Base-by-base conservation (phyloP, 2,113 vertebrate genomes). In the Zosterops lateralis region DNA sequence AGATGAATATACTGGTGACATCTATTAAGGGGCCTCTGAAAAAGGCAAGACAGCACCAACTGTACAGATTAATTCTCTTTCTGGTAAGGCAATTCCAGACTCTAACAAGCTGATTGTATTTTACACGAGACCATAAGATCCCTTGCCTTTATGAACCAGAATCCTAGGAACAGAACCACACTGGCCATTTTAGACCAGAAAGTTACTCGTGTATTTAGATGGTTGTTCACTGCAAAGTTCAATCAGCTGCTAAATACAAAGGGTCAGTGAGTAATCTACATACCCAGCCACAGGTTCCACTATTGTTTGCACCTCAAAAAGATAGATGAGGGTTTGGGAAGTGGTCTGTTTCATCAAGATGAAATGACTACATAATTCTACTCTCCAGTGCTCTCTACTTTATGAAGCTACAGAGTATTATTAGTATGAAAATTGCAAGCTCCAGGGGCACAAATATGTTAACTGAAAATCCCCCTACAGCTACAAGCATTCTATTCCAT, bases 401-500 rank as follows among this genome's bases (percentile, higher is more conserved):
- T 79, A 81, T 26, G 48, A 90, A 91, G 80, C 93, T 70, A 95
- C 34, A 36, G n/a, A 64, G 25, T 45, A 85, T 67, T 44, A 65
- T 61, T 53, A 91, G 42, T 16, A 91, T 6, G 61, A 72, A 85
- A 83, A 74, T 0, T 77, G n/a, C 50, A 92, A 93, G 75, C 74
- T 91, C 84, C 74, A 87, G 65, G 78, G 74, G 62, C 84, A 96
- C 71, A 91, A 70, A 79, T 22, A 67, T 0, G 7, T 90, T 77
- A 93, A 91, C 71, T 93, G 88, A 90, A 60, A 87, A 89, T 7
- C 32, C 32, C 66, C 73, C 77, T 86, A 81, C 25, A 79, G 60
- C 73, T 93, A 87, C 32, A 91, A 92, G 73, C 45, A 67, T 74
- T 48, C 76, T 87, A 87, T 64, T 91, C 60, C 93, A 92, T 48